phyloP scores from a whole-genome alignment of 2,888 invertebrate species.

The Drosophila mercatorum region DNA sequence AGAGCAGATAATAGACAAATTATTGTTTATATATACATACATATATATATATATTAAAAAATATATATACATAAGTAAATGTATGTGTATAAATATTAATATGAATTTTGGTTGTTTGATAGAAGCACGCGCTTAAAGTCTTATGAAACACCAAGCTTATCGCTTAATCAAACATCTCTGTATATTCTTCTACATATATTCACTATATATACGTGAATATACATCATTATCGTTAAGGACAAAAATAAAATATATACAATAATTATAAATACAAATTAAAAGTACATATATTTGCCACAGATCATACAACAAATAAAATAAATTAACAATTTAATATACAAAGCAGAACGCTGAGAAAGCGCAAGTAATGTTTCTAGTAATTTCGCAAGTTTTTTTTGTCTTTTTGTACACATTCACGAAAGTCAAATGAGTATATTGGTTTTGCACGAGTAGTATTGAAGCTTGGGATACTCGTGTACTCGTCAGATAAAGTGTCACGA shows the following conservation, averaged over 20 bases:
- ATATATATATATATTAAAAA: background rate
- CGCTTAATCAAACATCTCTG: constrained; percentile 7
- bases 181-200: constrained; percentile 8
- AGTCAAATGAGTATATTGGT: too few species aligned
- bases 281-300: constrained; percentile 13
- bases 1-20: too few species aligned
- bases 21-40: background rate
- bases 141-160: constrained; percentile 41
- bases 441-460: too few species aligned
- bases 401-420: too few species aligned
- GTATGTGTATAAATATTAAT: background rate
- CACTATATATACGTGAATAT: background rate
- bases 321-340: constrained; percentile 1
- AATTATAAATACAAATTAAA: constrained; percentile 29
- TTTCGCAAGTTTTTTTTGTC: constrained; percentile 14
- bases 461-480: too few species aligned
- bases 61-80: background rate
- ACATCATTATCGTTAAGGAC: background rate
- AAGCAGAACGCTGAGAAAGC: constrained; percentile 42
- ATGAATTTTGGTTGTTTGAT: constrained; percentile 7
- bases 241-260: constrained; percentile 21
- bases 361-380: constrained; percentile 57
- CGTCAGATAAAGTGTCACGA: too few species aligned
- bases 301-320: constrained; percentile 13
- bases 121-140: constrained; percentile 7